Base-by-base conservation (phyloP, 2,888 invertebrate genomes). In the Abrostola tripartita region DNA sequence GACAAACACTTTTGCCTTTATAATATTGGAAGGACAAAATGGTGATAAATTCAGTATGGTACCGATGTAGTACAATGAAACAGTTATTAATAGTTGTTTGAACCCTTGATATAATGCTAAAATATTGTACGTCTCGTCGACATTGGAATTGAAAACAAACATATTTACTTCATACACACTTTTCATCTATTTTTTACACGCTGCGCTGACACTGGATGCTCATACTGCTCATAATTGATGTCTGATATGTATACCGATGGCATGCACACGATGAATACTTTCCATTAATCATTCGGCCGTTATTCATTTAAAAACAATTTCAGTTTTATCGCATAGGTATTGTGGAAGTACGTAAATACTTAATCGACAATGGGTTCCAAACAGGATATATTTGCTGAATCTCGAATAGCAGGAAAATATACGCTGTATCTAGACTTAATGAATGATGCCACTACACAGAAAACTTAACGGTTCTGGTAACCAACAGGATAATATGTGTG, bases 371-470 rank as follows among this genome's bases (percentile, higher is more conserved):
- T 35, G 10, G 52, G 54, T 50, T 55, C 36, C 4, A 64, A 61
- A 49, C 52, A 49, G 35, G 35, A 63, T 35, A 44, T 75, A 69
- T 68, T 74, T 65, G 71, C 70, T 75, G 40, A 24, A 61, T 56
- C 44, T 58, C 49, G 38, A 47, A 53, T 44, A 72, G 12, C 58
- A 61, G 72, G 75, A 65, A 75, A 72, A 42, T 53, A 8, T 8
- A 40, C 38, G 24, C 24, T 24, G 8, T 7, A 24, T 47, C 24
- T 53, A 40, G 10, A 4, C 49, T 42, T 42, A 50, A 60, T 54
- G 44, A 57, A 36, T 44, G 9, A 12, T 24, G 4, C 24, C 24
- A 24, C 24, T 24, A 24, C 24, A 24, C 24, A 24, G 24, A 24
- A 24, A 24, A 58, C 57, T 55, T 37, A 61, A 70, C 58, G 44